Base-by-base conservation (phyloP, 1,140 invertebrate genomes). In the Caenorhabditis latens region DNA sequence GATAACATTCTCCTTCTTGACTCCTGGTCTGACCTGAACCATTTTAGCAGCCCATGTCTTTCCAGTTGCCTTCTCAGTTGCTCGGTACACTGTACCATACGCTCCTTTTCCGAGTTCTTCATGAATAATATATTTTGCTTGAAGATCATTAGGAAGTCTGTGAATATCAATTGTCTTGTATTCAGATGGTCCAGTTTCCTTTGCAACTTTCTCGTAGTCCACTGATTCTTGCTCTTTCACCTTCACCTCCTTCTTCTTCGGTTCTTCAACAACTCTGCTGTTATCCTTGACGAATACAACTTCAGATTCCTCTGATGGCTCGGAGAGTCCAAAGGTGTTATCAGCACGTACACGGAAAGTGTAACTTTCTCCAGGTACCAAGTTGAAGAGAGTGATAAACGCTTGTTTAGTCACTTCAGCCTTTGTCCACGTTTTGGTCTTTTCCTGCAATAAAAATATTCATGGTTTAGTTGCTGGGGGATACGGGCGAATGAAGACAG, bases 291-390 rank as follows among this genome's bases (percentile, higher is more conserved):
- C 86, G 40, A 65, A 65, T 8, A 89, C 75, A 16, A 48, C 43
- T 57, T 89, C 88, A 1, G 87, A 88, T 58, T 87, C 86, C 21
- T 96, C 96, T 13, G 99, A 92, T 43, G 97, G 96, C 88, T 97
- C 96, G 32, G 97, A 97, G 3, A 97, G 65, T 2, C 88, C 88
- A 58, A 89, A 89, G 13, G 98, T 96, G 94, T 99, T 99, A 93
- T 99, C 97, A 40, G 97, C 98, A 61, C 96, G 95, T 0, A 99
- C 95, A 84, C 98, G 94, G 95, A 99, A 99, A 90, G 95, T 95
- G 93, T 99, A 99, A 88, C 96, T 96, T 90, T 95, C 95, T 92
- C 97, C 97, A 43, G 97, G 96, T 92, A 97, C 96, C 71, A 99
- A 93, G n/a, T 89, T 87, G 87, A 88, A 88, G 40, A 89, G 86